A percentile compares a stretch with the other conserved stretches of the same genome.
Evolutionary conservation across 2,888 invertebrate species (phyloP).

Genomic region (Meiosimyza decipiens): DNA sequence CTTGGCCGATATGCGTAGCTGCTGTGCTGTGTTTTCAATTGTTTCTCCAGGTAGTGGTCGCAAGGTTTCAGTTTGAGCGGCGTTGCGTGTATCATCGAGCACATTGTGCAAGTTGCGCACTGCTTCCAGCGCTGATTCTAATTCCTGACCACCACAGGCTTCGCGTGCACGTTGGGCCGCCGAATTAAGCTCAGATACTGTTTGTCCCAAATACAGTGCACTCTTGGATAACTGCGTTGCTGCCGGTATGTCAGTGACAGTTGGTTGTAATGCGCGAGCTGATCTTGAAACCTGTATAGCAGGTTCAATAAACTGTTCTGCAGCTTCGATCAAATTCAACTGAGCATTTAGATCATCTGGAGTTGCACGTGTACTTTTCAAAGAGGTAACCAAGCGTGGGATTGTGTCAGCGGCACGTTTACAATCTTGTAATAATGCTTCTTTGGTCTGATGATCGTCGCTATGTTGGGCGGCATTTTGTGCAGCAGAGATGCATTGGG

Average conservation of each 20-base stretch:
- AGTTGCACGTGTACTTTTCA: conserved; percentile 75
- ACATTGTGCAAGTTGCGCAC: conserved; percentile 84
- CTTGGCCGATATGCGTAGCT: conserved; percentile 71
- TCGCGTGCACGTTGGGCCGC: conserved; percentile 77
- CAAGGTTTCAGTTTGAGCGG: conserved; percentile 78
- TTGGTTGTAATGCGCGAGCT: conserved; percentile 84
- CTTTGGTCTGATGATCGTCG: conserved; percentile 70
- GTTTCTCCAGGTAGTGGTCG: conserved; percentile 89
- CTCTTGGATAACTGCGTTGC: conserved; percentile 75
- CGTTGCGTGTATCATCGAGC: conserved; percentile 81
- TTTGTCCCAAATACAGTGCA: conserved; percentile 64
- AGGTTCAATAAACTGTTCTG: conserved; percentile 85
- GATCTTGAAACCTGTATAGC: conserved; percentile 79
- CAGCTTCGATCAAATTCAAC: conserved; percentile 82
- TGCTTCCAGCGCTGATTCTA: conserved; percentile 87
- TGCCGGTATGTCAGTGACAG: conserved; percentile 81
- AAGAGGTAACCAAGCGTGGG: conserved; percentile 83
- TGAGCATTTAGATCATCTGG: conserved; percentile 82
- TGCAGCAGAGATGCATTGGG: conserved; percentile 90
- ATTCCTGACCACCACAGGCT: conserved; percentile 84
- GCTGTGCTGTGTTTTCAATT: conserved; percentile 69
- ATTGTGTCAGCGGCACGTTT: conserved; percentile 80
- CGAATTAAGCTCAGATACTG: conserved; percentile 69
- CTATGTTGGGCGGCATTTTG: conserved; percentile 82
- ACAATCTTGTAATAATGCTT: conserved; percentile 81